Conservation (phyloP, 2,888 invertebrate genomes). For the Drosophila fulvimacula region DNA sequence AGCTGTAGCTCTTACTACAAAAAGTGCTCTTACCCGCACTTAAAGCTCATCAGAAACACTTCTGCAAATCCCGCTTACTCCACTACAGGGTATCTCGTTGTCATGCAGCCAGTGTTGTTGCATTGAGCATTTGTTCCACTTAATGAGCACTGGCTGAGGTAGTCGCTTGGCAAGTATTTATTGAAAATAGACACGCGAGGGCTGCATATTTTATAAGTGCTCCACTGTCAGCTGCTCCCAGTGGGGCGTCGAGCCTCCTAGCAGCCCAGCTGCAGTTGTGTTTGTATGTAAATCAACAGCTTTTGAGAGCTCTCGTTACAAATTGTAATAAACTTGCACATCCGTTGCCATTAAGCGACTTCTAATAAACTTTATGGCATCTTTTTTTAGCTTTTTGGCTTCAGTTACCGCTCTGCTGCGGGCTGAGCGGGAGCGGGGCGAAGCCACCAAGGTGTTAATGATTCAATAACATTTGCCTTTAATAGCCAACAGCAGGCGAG, state of each 20-base stretch:
- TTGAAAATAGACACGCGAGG: constrained; percentile 77
- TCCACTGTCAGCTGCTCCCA: constrained; percentile 15
- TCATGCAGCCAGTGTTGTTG: background rate
- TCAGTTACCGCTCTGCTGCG: background rate
- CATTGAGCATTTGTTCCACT: constrained; percentile 42
- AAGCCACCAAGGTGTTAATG: constrained; percentile 69
- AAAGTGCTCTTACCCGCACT: too few relatives aligned
- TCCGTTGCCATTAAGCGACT: constrained; percentile 78
- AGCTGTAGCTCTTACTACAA: background rate
- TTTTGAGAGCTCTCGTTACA: constrained; percentile 69
- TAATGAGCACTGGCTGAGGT: constrained; percentile 41
- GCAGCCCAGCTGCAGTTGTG: background rate
- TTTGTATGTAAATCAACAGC: constrained; percentile 63
- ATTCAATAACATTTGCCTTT: constrained; percentile 78
- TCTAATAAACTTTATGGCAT: constrained; percentile 79
- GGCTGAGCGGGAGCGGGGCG: constrained; percentile 6
- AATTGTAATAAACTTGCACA: constrained; percentile 78
- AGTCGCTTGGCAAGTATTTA: constrained; percentile 64
- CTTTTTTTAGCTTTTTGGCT: constrained; percentile 43
- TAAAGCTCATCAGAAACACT: too few relatives aligned
- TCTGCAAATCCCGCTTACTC: background rate
- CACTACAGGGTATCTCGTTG: constrained; percentile 23
- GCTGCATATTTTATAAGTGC: constrained; percentile 76
- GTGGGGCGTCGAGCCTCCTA: background rate
- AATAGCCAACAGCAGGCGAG: constrained; percentile 66